These are phyloP conservation scores for Achatina immaculata DNA, from an alignment of 1,140 invertebrate species.

Conservation along the genomic window DNA sequence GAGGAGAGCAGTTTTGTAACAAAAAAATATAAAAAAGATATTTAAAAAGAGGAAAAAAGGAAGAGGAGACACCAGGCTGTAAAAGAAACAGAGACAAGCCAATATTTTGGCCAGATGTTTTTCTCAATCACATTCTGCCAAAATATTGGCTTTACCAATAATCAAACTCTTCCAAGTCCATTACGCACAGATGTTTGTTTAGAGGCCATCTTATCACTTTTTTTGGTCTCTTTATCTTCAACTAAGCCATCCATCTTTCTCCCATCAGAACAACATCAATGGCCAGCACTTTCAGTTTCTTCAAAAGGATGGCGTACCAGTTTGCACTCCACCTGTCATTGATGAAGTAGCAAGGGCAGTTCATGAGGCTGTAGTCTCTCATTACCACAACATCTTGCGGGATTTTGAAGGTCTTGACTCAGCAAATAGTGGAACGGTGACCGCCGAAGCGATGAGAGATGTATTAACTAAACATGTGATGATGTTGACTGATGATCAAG, in stretches of 20 bases:
- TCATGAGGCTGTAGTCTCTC: slow-evolving; percentile 56
- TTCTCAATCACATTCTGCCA: too few relatives aligned
- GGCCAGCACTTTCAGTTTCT: slow-evolving; percentile 21
- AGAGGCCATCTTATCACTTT: too few relatives aligned
- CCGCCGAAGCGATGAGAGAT: slow-evolving; percentile 61
- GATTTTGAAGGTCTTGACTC: slow-evolving; percentile 62
- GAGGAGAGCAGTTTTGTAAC: too few relatives aligned
- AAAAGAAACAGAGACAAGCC: too few relatives aligned
- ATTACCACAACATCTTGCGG: slow-evolving; percentile 55
- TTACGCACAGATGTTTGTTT: too few relatives aligned
- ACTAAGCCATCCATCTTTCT: neutral
- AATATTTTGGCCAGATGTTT: too few relatives aligned
- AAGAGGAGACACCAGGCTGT: too few relatives aligned
- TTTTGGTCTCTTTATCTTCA: too few relatives aligned
- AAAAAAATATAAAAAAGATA: too few relatives aligned
- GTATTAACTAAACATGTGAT: slow-evolving; percentile 58
- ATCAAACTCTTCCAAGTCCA: too few relatives aligned
- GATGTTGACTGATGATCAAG: slow-evolving; percentile 66
- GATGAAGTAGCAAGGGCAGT: slow-evolving; percentile 59
- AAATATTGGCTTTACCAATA: too few relatives aligned
- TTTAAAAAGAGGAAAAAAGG: too few relatives aligned
- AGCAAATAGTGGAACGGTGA: slow-evolving; percentile 65
- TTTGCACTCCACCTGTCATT: slow-evolving; percentile 43
- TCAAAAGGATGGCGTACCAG: slow-evolving; percentile 50
- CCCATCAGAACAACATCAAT: neutral